Percentiles rank a stretch among this genome's conserved stretches.
Conservation (phyloP, 2,888 invertebrate species). For the Girardia tigrina region DNA sequence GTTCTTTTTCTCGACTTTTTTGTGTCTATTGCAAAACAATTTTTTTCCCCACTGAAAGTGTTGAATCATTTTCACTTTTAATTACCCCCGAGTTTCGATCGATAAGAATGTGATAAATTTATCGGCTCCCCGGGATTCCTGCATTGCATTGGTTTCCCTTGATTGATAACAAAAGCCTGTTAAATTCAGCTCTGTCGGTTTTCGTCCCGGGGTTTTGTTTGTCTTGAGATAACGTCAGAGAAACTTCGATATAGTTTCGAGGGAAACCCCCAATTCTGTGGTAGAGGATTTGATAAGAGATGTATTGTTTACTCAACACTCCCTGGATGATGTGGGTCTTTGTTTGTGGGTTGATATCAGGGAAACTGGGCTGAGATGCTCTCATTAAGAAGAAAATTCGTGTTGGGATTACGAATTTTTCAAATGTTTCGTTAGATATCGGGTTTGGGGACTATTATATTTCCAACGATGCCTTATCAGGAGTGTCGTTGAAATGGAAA, state of each 20-base stretch:
- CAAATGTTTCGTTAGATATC: not conserved
- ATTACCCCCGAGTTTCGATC: slow-evolving; percentile 16
- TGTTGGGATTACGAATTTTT: not conserved
- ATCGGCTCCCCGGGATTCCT: slow-evolving; percentile 1
- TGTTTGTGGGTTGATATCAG: slow-evolving; percentile 12
- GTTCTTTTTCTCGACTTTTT: too few relatives aligned
- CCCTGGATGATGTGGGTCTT: slow-evolving; percentile 5
- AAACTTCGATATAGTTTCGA: not conserved
- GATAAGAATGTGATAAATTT: slow-evolving; percentile 15
- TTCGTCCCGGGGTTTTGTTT: not conserved
- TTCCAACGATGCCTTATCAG: too few relatives aligned
- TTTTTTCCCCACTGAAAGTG: not conserved
- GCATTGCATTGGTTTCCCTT: slow-evolving; percentile 1
- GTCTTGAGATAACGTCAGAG: slow-evolving; percentile 17
- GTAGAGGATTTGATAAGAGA: slow-evolving; percentile 1
- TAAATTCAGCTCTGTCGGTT: not conserved
- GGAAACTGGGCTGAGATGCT: not conserved
- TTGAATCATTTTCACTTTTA: slow-evolving; percentile 12
- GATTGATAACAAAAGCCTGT: not conserved
- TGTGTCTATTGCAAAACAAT: too few relatives aligned
- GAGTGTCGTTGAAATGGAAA: too few relatives aligned
- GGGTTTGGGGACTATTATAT: not conserved
- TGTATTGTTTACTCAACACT: slow-evolving; percentile 14
- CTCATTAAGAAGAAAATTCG: not conserved
- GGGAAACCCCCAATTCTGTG: not conserved